phyloP scores from a whole-genome alignment of 2,113 vertebrate genomes.

The Dicentrarchus labrax region DNA sequence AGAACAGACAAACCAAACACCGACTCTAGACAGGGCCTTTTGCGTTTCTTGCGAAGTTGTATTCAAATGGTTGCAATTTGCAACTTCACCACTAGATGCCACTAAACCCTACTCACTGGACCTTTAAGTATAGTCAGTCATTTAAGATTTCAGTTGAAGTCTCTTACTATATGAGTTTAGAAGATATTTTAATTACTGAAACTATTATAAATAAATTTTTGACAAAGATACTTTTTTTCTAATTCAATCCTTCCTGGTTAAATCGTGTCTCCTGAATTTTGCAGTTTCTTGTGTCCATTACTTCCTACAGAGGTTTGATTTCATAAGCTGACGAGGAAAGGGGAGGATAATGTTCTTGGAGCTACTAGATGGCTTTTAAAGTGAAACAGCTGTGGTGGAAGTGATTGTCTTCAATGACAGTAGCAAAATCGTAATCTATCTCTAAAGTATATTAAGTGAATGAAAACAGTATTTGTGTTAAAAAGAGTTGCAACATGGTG shows the following conservation, averaged over 20 bases:
- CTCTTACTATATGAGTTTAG: background rate
- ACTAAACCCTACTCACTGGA: no score
- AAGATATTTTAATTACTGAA: background rate
- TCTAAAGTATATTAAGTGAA: background rate
- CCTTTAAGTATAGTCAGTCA: no score
- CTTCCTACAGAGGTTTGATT: background rate
- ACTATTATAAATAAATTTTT: background rate
- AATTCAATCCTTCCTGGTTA: background rate
- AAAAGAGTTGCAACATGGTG: background rate
- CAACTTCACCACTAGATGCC: no score
- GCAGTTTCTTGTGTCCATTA: background rate
- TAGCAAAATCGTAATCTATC: background rate
- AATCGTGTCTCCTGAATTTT: background rate
- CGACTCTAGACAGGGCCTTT: no score
- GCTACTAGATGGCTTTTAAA: slow-evolving; percentile 26
- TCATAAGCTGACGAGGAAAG: background rate
- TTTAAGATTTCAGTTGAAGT: no score
- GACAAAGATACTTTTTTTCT: background rate
- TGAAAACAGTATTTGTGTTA: background rate
- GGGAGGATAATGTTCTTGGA: background rate
- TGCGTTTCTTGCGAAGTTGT: no score
- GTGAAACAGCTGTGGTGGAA: slow-evolving; percentile 24
- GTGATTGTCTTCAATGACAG: background rate
- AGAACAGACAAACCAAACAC: no score
- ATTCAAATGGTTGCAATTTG: no score